Base-by-base conservation (phyloP, 1,140 invertebrate genomes). In the Brachionus asplanchnoidis region DNA sequence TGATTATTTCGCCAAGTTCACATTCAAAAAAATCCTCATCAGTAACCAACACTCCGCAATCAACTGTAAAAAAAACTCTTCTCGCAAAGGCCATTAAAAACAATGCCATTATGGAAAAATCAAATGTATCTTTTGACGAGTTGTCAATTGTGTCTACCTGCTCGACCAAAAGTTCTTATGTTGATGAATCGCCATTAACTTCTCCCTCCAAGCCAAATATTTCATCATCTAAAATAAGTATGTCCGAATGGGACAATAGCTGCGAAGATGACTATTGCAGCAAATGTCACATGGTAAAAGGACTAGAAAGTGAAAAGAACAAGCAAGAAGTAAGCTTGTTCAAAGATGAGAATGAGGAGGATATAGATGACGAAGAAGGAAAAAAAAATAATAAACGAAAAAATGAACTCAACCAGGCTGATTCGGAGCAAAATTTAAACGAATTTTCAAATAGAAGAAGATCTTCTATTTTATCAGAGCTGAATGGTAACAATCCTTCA, bases 21-120 rank as follows among this genome's bases (percentile, higher is more conserved):
- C 53, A 46, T 46, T 2, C 14, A 28, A 23, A 14, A 9, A 32
- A 23, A 65, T 9, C 65, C 3, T 20, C 53, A 11, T 82, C 79
- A 20, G 28, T 68, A 36, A 42, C 50, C 12, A 68, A 68, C 40
- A 82, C 79, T 14, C 79, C 79, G 4, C 79, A 82, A 65, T 82
- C 79, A 14, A 44, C 53, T 11, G 79, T 40, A 6, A 82, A 82
- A 82, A 60, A 68, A 42, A 82, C 79, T 14, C 79, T 82, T 12
- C 79, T 82, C 1, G 79, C 79, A 3, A 82, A 82, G 36, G 79
- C 79, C 11, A 82, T 82, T 11, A 82, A 60, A 20, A 82, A 82
- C 20, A 60, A 82, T 42, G 44, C 44, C 23, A 77, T 14, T 77
- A 28, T 50, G 8, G 73, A 77, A 11, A 77, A 46, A 28, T 77